These are phyloP conservation scores for Chlamydotis undulata DNA, from an alignment of 2,113 vertebrate genomes.

Conservation along the genomic window DNA sequence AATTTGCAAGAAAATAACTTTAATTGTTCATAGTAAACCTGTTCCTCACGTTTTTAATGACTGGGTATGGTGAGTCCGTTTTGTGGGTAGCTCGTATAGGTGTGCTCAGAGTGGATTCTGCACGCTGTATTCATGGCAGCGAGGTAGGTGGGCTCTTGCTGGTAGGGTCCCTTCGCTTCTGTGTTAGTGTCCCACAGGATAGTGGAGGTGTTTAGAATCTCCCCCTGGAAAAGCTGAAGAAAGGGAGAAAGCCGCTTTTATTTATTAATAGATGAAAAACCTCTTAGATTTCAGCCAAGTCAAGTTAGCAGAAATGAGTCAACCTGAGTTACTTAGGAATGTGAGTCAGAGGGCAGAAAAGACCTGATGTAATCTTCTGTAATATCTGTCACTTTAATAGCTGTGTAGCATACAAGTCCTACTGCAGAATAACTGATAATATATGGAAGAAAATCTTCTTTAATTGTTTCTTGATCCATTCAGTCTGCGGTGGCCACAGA, in stretches of 20 bases:
- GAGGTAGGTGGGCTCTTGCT: background rate
- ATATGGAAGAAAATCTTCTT: background rate
- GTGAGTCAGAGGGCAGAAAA: constrained; percentile 47
- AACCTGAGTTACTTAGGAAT: background rate
- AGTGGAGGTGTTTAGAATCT: background rate
- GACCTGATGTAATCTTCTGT: background rate
- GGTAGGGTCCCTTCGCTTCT: background rate
- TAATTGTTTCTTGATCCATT: background rate
- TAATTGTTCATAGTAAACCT: background rate
- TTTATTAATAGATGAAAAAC: background rate
- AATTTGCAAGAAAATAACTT: background rate
- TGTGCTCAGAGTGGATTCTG: background rate
- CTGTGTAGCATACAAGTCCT: background rate
- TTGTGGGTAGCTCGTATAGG: background rate
- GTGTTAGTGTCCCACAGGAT: background rate
- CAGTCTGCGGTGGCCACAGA: background rate
- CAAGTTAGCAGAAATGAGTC: constrained; percentile 27
- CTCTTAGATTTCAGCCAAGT: background rate
- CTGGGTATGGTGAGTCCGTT: fast-evolving
- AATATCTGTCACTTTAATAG: background rate
- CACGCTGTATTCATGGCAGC: fast-evolving
- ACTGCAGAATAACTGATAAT: background rate
- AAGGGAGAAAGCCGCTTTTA: background rate
- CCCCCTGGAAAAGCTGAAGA: background rate
- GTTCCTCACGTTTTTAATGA: background rate